Percentiles rank a stretch among this genome's conserved stretches.
phyloP scores from a whole-genome alignment of 2,113 vertebrate species.

The Narcine bancroftii region DNA sequence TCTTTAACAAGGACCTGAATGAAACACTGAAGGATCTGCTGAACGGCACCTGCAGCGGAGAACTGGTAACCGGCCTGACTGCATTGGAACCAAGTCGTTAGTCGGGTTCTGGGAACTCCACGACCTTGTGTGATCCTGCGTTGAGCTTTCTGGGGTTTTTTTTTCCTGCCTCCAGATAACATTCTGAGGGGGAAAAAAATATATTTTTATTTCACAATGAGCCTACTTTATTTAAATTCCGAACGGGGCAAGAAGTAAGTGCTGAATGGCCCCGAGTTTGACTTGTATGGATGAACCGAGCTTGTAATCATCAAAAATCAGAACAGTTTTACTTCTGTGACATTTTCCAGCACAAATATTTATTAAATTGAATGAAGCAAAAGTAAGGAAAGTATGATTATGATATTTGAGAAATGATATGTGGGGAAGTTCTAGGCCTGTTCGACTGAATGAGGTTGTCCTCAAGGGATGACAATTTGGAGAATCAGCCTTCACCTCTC shows the following conservation, averaged over 20 bases:
- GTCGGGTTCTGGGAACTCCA: neutral
- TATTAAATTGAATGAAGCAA: neutral
- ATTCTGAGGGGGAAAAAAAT: neutral
- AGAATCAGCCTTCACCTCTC: neutral
- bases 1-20: slow-evolving; percentile 55
- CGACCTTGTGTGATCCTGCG: neutral
- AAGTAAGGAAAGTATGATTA: neutral
- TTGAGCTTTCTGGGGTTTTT: neutral
- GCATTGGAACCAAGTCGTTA: slow-evolving; percentile 48
- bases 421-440: neutral
- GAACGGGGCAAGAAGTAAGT: neutral
- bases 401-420: neutral
- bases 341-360: neutral
- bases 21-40: slow-evolving; percentile 63
- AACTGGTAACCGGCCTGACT: slow-evolving; percentile 55
- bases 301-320: neutral
- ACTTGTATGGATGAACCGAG: neutral
- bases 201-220: neutral
- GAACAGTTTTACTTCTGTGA: neutral
- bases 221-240: neutral
- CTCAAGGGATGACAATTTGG: neutral
- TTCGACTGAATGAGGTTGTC: neutral
- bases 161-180: neutral
- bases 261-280: neutral
- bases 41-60: slow-evolving; percentile 53